These are phyloP conservation scores for Drosophila diplacantha DNA, from an alignment of 2,888 invertebrate genomes.

Conservation along the genomic window DNA sequence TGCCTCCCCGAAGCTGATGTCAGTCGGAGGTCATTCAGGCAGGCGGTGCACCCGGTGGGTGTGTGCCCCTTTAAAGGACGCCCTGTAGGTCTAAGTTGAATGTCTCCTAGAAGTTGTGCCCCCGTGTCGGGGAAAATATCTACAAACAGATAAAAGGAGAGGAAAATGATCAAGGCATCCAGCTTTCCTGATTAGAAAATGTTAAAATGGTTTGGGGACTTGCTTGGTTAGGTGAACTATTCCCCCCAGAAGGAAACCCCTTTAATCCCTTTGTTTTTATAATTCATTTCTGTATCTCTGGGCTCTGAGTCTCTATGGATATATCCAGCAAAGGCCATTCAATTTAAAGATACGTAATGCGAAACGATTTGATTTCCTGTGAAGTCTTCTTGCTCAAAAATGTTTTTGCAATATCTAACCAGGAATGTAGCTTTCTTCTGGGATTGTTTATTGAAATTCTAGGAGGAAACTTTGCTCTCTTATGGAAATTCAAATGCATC, in stretches of 20 bases:
- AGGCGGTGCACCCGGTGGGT: background rate
- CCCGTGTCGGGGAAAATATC: background rate
- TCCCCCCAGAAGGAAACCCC: no score
- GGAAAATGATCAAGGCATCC: no score
- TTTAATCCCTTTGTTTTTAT: background rate
- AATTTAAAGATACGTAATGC: background rate
- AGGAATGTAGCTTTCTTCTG: no score
- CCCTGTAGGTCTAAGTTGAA: background rate
- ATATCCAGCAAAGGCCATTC: background rate
- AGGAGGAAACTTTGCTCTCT: no score
- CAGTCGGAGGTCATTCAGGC: constrained; percentile 29
- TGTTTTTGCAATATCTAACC: no score
- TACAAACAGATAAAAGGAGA: background rate
- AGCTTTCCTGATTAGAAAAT: background rate
- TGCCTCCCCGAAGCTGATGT: background rate
- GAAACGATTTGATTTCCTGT: background rate
- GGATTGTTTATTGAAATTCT: no score
- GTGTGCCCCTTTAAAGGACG: constrained; percentile 6
- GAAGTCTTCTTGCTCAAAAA: no score
- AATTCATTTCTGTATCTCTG: no score
- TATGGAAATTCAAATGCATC: background rate
- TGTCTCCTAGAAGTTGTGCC: background rate
- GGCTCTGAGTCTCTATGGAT: no score
- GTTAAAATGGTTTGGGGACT: background rate
- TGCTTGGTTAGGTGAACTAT: background rate